Evolutionary conservation across 92 coral and sea anemone species (phyloP), one percentile per base, ranked within the genome.

Genomic region (Epizoanthus ramosus): DNA sequence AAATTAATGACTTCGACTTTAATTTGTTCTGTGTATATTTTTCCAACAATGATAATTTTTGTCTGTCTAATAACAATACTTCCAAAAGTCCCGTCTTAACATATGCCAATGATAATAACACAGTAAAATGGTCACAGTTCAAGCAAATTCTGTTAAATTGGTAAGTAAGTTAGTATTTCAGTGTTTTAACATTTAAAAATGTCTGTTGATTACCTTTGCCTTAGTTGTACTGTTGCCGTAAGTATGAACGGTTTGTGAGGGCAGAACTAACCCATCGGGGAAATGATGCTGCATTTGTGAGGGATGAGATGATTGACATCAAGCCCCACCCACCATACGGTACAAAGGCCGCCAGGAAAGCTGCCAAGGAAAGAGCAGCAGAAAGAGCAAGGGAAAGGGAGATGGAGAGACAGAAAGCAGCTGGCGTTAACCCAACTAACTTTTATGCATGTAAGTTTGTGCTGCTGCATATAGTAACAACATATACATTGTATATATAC

Each of bases 251-350:
- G 54, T 84, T 89, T 24, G 56, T 96, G 14, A 94, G 90, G 63
- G 90, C 92, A 71, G 98, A 96, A 68, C 80, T 91, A 45, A 73
- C 91, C 15, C 92, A 92, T 80, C 85, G 97, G 84, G 89, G 86
- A 31, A 77, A 22, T 77, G 98, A 95, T 85, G 84, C 85, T 25
- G 93, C 92, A 71, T 89, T 89, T 64, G 75, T 96, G 35, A 79
- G 63, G 28, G 98, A 96, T 57, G 94, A 93, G 79, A 63, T 96
- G 85, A 96, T 96, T 90, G 99, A 96, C 69, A 89, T 96, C 28
- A 92, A 89, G 79, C 99, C 99, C 33, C 99, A 96, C 89, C 93
- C 99, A 70, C 98, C 99, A 8, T 96, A 91, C 74, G 99, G 99
- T 25, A 94, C 99, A 10, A 96, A 96, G 80, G 99, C 99, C 1